Evolutionary conservation across 1,140 invertebrate genomes (phyloP), one percentile per base, ranked within the genome.

Genomic region (Ephestia elutella): DNA sequence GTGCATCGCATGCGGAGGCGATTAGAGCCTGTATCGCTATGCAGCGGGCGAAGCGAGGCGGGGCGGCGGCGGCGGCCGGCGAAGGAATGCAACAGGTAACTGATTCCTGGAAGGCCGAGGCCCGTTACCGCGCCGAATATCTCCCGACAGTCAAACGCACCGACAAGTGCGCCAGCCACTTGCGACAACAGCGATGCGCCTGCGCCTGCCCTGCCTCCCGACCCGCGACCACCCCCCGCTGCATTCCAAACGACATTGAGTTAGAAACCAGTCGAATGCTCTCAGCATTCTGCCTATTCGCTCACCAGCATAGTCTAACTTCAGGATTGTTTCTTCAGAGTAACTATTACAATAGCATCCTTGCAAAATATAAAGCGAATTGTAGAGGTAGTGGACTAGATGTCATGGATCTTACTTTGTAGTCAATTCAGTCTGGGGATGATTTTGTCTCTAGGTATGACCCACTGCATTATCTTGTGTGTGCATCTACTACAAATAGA

Each of bases 61-160:
- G 70, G 62, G 62, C 71, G 78, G 60, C 76, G 78, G 60, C 76
- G 21, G 21, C 21, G 75, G 70, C 78, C 77, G 80, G 73, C 81
- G 71, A 50, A 73, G 82, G 82, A 87, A 87, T 87, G 84, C 82
- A 76, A 83, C 84, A 87, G 84, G 84, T 87, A 87, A 82, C 80
- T 79, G 75, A 80, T 87, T 87, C 84, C 82, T 76, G 78, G 84
- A 85, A 87, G 82, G 82, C 84, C 80, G n/a, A 73, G 83, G 78
- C 71, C 84, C 84, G 84, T 87, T 87, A 87, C 82, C 79, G 82
- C 77, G 81, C 81, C 84, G 84, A 87, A 83, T 83, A 86, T 86
- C 83, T 86, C 80, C 38, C 76, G 70, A 75, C 81, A 82, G 79
- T 85, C 84, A 87, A 87, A 87, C 82, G 84, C 74, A 81, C 84